Evolutionary conservation across 2,797 vertebrate genomes (phyloP), one percentile per base, ranked within the genome.

Genomic region (Bufotes viridis): DNA sequence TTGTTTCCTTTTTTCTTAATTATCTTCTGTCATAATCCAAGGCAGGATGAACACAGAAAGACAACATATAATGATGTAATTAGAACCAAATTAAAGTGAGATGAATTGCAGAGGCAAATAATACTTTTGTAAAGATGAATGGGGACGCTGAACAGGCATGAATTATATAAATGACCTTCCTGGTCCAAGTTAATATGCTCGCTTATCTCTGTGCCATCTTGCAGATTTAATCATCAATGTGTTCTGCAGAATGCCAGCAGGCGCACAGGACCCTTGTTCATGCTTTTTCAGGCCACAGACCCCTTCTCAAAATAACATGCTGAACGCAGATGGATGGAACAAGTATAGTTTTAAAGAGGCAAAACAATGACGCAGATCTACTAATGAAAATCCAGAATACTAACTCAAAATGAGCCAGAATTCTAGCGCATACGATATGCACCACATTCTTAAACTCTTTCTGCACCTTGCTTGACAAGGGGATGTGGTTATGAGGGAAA

Each of bases 101-200:
- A 81, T 87, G 55, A 65, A 84, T 12, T 58, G 60, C 86, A 87
- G 81, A 57, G 53, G 55, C 75, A 57, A 69, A 70, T 80, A 70
- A 84, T 74, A 24, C 20, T 61, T 63, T 81, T 65, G 34, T 75
- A 29, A 29, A 74, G 87, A 85, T 88, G 78, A 88, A 88, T 81
- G 82, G 65, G 18, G 63, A 42, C 8, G 13, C 20, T 51, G 60
- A 88, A 11, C 76, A 70, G 87, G 20, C 83, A 81, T 53, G 42
- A 65, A 78, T 83, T 87, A 83, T 20, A 81, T 42, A 13, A 75
- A 49, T 81, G 67, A 75, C 78, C 87, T 60, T 88, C 67, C 49
- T 85, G 72, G 57, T 81, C 20, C 57, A 63, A 75, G 65, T 72
- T 29, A 84, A 49, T 69, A 84, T 22, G 34, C 49, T 42, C 22